A percentile compares a stretch with the other conserved stretches of the same genome.
These are phyloP conservation scores for Biston stratarius DNA, from an alignment of 2,888 invertebrate species.

Conservation along the genomic window DNA sequence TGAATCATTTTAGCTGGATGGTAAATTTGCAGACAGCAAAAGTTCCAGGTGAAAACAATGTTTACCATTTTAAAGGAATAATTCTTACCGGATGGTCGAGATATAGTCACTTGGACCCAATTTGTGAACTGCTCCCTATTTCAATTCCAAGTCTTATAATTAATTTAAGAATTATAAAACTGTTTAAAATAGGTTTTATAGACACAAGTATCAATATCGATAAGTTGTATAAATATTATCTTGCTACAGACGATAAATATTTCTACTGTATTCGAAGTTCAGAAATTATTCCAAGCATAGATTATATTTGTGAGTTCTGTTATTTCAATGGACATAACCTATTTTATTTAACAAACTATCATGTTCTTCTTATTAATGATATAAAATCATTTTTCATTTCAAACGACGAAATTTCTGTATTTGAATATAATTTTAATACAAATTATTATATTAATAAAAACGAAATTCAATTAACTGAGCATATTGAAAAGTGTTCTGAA, in stretches of 20 bases:
- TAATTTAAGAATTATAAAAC: conserved; percentile 82
- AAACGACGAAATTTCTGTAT: conserved; percentile 26
- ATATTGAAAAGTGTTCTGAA: conserved; percentile 28
- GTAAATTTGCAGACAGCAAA: conserved; percentile 83
- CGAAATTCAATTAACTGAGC: neutral
- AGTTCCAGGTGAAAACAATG: conserved; percentile 58
- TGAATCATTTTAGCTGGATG: conserved; percentile 91
- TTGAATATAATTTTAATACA: conserved; percentile 54
- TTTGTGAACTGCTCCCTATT: conserved; percentile 88
- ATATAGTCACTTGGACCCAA: conserved; percentile 88
- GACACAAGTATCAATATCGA: conserved; percentile 28
- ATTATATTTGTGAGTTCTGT: neutral
- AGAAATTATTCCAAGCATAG: neutral
- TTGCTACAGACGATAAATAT: conserved; percentile 45
- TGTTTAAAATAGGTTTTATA: conserved; percentile 55
- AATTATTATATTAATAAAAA: conserved; percentile 51
- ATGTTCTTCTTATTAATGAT: conserved; percentile 38
- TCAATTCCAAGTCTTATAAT: conserved; percentile 88
- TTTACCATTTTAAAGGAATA: conserved; percentile 86
- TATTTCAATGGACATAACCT: neutral
- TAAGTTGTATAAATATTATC: conserved; percentile 49
- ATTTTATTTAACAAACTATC: neutral
- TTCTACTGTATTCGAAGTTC: neutral
- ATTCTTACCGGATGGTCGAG: conserved; percentile 91
- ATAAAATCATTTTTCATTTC: conserved; percentile 38